Conservation (phyloP, 2,888 invertebrate species). For the Piscicola geometra region DNA sequence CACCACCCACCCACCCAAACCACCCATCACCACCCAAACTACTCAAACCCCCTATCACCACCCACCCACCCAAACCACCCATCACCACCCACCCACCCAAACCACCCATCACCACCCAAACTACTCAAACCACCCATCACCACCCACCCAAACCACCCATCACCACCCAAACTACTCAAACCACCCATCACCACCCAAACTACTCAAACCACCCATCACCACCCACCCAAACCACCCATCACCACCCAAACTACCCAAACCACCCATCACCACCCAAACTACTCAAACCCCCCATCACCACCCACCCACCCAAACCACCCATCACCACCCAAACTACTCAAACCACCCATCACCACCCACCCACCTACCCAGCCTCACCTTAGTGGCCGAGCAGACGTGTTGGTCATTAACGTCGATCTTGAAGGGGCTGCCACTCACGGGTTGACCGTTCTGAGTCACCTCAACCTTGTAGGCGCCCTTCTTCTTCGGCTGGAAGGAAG, state of each 20-base stretch:
- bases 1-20: no score
- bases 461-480: constrained; percentile 84
- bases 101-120: background rate
- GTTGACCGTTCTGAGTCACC: constrained; percentile 85
- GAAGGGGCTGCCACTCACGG: constrained; percentile 91
- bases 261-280: background rate
- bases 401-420: constrained; percentile 83
- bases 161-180: no score
- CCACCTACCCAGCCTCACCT: constrained; percentile 70
- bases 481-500: constrained; percentile 86
- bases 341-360: background rate
- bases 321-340: background rate
- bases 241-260: background rate
- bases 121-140: background rate
- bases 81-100: background rate
- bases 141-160: background rate
- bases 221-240: background rate
- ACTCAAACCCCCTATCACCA: background rate
- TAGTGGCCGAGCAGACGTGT: constrained; percentile 89
- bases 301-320: background rate
- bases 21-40: background rate
- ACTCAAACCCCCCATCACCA: background rate
- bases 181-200: background rate
- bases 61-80: background rate
- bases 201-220: background rate